Percentiles rank a stretch among this genome's conserved stretches.
phyloP scores from a whole-genome alignment of 2,797 vertebrate species.

The Psittacula derbiana region DNA sequence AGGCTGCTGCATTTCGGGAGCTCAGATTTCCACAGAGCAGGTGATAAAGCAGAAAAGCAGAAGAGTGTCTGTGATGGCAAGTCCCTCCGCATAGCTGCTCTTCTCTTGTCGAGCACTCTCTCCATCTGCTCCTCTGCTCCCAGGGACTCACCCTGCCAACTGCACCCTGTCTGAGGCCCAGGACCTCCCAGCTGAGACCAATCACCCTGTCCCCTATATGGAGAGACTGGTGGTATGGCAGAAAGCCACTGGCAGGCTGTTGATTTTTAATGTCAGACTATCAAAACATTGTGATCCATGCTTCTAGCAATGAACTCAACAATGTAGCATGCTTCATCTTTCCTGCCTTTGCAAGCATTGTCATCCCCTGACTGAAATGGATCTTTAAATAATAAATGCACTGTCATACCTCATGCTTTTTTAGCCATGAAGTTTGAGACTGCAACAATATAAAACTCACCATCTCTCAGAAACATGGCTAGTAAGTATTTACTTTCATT shows the following conservation, averaged over 20 bases:
- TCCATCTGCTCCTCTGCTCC: background rate
- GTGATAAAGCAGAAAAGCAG: background rate
- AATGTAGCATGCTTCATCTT: background rate
- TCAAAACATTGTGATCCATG: fast-evolving
- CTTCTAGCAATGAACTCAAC: background rate
- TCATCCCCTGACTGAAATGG: background rate
- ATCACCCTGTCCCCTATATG: fast-evolving
- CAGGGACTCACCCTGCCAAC: background rate
- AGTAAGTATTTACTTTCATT: background rate
- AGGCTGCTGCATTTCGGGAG: background rate
- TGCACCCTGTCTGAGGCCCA: background rate
- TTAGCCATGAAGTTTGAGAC: background rate
- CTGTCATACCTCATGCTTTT: fast-evolving
- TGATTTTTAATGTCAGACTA: background rate
- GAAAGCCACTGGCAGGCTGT: background rate
- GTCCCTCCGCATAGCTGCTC: background rate
- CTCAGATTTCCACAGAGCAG: background rate
- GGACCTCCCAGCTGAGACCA: background rate
- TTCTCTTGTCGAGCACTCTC: fast-evolving
- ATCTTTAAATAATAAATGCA: background rate
- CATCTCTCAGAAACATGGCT: background rate
- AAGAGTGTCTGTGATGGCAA: fast-evolving
- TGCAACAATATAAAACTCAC: background rate
- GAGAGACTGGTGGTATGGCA: background rate
- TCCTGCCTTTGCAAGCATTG: background rate